phyloP scores from a whole-genome alignment of 1,140 invertebrate genomes.

The Argopecten irradians region DNA sequence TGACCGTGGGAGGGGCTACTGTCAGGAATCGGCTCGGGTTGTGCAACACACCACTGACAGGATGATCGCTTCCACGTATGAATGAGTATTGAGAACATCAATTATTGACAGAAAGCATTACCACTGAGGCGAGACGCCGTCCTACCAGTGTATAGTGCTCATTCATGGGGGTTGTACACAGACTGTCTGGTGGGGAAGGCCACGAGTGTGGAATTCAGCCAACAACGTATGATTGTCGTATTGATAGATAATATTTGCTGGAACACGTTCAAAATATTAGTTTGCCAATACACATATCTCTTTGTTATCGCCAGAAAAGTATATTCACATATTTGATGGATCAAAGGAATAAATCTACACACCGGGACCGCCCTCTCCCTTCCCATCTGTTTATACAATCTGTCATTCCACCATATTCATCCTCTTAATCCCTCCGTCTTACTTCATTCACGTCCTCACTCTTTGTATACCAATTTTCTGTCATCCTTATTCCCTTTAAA shows the following conservation, averaged over 20 bases:
- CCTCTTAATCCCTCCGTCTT: no score
- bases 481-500: no score
- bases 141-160: not conserved
- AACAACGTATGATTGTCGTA: not conserved
- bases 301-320: not conserved
- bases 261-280: not conserved
- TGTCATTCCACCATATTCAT: no score
- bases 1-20: not conserved
- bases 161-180: not conserved
- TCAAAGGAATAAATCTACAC: no score
- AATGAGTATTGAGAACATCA: not conserved
- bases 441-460: no score
- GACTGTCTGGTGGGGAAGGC: not conserved
- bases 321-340: not conserved
- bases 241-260: not conserved
- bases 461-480: no score
- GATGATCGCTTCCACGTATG: not conserved
- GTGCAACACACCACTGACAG: slow-evolving; percentile 3
- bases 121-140: not conserved
- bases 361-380: no score
- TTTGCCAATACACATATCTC: not conserved
- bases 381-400: no score
- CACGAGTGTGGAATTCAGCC: not conserved
- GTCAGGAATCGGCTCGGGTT: not conserved
- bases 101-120: not conserved